Evolutionary conservation across 2,888 invertebrate species (phyloP).

Genomic region (Leptinotarsa haldemani): DNA sequence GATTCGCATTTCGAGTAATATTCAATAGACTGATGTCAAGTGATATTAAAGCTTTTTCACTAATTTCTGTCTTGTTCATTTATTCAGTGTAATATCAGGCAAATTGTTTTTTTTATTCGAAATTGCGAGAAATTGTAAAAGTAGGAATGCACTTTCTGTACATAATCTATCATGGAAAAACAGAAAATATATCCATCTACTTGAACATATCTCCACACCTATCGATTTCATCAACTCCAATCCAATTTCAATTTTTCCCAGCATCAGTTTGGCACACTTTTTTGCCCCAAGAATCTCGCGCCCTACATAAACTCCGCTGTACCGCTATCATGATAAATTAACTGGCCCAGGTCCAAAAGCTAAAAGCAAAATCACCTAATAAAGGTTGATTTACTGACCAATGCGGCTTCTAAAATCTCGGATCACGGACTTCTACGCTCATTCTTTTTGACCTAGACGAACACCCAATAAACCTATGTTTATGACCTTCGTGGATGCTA

Average conservation of each 20-base stretch:
- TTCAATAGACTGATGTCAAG: too few species aligned
- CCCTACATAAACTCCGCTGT: constrained; percentile 30
- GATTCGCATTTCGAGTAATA: too few species aligned
- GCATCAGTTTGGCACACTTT: neutral
- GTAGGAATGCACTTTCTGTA: too few species aligned
- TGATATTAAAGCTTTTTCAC: too few species aligned
- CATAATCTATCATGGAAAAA: too few species aligned
- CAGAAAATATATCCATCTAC: too few species aligned
- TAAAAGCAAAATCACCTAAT: constrained; percentile 51
- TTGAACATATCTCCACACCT: too few species aligned
- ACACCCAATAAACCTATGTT: constrained; percentile 19
- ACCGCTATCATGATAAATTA: constrained; percentile 35
- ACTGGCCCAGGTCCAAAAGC: constrained; percentile 40
- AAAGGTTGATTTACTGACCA: constrained; percentile 53
- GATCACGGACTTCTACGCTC: constrained; percentile 39
- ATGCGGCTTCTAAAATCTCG: constrained; percentile 44
- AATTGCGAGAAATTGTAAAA: too few species aligned
- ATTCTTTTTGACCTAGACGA: constrained; percentile 25
- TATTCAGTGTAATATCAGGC: too few species aligned
- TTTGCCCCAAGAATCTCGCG: neutral
- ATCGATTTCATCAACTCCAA: neutral
- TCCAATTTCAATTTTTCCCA: neutral
- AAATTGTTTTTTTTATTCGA: too few species aligned
- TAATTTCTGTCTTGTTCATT: too few species aligned
- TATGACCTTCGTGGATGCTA: neutral